Evolutionary conservation across 2,797 vertebrate species (phyloP), one percentile per base, ranked within the genome.

Genomic region (Merluccius polli): DNA sequence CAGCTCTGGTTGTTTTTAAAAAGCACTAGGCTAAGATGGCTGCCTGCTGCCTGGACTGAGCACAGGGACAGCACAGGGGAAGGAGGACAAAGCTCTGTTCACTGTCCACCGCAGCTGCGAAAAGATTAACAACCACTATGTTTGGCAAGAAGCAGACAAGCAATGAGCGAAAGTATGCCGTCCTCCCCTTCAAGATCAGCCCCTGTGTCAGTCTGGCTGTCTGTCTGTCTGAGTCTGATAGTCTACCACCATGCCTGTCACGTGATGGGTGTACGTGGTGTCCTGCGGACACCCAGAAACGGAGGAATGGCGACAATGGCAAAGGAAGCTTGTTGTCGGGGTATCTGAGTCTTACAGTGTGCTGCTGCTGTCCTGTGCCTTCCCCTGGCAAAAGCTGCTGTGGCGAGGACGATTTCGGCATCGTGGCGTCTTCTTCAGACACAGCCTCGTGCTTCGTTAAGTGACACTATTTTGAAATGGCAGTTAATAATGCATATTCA

Each of bases 401-500:
- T 82, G 87, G 84, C 74, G 87, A 90, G 87, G 90, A 88, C 71
- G 86, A 85, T 81, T 88, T 90, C 88, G 84, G 87, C 83, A 80
- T 71, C 31, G 86, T 86, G 73, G 87, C 84, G 80, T 90, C 90
- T 82, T 91, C 90, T 87, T 91, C 90, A 84, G 90, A 91, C 81
- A 85, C 89, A 84, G 81, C 90, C 82, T 91, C 90, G 84, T 90
- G 88, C 90, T 91, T 91, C 88, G 86, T 87, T 91, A 91, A 87
- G 90, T 90, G 90, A 90, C 90, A 91, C 90, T 91, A 87, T 81
- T 89, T 89, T 87, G 85, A 90, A 91, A 90, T 35, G 83, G 90
- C 86, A 91, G 84, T 89, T 87, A 88, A 86, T 83, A 90, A 77
- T 75, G 85, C 79, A 85, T 78, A 78, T 78, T 73, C 68, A 80